A percentile compares a stretch with the other conserved stretches of the same genome.
Evolutionary conservation across 2,113 vertebrate species (phyloP).

Genomic region (Pseudolaguvia tuberculata): DNA sequence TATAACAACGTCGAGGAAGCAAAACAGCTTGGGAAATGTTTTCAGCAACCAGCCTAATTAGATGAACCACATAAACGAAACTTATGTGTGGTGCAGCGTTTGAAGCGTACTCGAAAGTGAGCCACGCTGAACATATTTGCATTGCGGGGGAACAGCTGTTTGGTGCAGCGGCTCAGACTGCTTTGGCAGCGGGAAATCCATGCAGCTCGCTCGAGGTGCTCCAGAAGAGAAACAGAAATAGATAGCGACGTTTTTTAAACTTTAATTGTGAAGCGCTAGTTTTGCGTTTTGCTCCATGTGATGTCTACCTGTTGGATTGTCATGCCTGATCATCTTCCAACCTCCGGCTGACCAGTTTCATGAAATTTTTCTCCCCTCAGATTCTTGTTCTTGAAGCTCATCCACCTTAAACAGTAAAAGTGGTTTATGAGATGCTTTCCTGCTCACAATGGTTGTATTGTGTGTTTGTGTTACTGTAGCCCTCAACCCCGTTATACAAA

Average conservation of each 20-base stretch:
- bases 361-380: too few species aligned
- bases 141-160: slow-evolving; percentile 72
- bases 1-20: slow-evolving; percentile 30
- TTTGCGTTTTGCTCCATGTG: slow-evolving; percentile 26
- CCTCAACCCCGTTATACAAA: too few species aligned
- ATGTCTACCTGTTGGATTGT: background rate
- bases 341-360: background rate
- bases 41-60: slow-evolving; percentile 76
- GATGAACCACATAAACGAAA: slow-evolving; percentile 76
- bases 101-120: slow-evolving; percentile 77
- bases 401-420: too few species aligned
- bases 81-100: slow-evolving; percentile 68
- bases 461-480: background rate
- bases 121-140: slow-evolving; percentile 74
- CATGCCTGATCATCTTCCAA: background rate
- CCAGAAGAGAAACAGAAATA: slow-evolving; percentile 48
- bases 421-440: background rate
- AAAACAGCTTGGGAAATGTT: slow-evolving; percentile 74
- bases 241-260: slow-evolving; percentile 65
- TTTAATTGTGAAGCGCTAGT: slow-evolving; percentile 58
- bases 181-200: slow-evolving; percentile 70
- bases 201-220: slow-evolving; percentile 70
- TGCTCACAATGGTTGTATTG: background rate
- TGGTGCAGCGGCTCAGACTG: slow-evolving; percentile 50
- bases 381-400: background rate